phyloP scores from a whole-genome alignment of 2,113 vertebrate genomes.

The Strix aluco region DNA sequence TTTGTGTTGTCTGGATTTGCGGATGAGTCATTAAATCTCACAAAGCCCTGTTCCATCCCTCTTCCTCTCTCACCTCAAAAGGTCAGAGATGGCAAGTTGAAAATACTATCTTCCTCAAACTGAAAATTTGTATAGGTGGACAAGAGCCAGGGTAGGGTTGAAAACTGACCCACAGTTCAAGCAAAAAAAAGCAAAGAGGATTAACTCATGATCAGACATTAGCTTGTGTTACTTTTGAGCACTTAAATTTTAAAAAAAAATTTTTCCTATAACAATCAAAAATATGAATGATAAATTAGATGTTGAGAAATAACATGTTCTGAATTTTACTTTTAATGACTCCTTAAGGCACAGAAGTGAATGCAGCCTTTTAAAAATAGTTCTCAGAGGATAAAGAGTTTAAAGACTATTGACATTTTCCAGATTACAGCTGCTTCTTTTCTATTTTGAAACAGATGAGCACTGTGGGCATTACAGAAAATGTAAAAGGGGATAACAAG shows the following conservation, averaged over 20 bases:
- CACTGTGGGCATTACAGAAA: constrained; percentile 91
- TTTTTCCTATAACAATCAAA: background rate
- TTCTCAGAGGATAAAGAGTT: background rate
- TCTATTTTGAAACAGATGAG: constrained; percentile 83
- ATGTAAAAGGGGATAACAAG: constrained; percentile 89
- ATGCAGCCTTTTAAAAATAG: background rate
- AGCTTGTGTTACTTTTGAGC: background rate
- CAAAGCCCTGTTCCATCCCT: background rate
- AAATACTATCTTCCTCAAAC: background rate
- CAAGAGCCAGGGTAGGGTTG: background rate
- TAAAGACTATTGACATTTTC: background rate
- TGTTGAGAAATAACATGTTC: background rate
- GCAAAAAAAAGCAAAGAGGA: background rate
- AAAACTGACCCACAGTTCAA: background rate
- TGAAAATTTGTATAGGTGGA: background rate
- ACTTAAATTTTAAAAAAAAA: background rate
- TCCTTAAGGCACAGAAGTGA: background rate
- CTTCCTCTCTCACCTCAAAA: background rate
- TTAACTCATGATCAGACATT: background rate
- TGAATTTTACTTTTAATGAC: background rate
- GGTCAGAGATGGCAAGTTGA: background rate
- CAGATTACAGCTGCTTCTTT: background rate
- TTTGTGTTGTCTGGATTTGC: background rate
- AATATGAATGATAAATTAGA: background rate
- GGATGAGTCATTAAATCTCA: background rate